Base-by-base conservation (phyloP, 2,113 vertebrate species). In the Euleptes europaea region DNA sequence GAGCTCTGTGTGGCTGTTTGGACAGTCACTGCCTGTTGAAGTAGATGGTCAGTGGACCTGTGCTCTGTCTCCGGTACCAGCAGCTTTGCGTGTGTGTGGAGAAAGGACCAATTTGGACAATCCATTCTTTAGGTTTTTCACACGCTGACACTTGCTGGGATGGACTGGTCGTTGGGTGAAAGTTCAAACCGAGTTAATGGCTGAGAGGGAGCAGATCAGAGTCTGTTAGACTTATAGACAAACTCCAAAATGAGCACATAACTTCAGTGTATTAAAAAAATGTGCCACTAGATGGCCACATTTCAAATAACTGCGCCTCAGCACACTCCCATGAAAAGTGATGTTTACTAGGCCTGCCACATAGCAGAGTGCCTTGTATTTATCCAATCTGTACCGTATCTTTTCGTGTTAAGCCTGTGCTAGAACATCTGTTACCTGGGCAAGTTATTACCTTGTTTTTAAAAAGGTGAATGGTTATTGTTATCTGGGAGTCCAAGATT, bases 231-330 rank as follows among this genome's bases (percentile, higher is more conserved):
- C 35, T 23, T 23, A 15, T 10, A 17, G n/a, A 60, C 26, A n/a
- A 42, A 60, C 3, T 78, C 38, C n/a, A 14, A 47, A 47, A 28
- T 35, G n/a, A n/a, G 60, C 60, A 4, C 3, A 21, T 33, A 38
- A 17, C 40, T n/a, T 60, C 69, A 28, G 12, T 49, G 51, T 79
- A 71, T 47, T 87, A 81, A 42, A 65, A 6, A 40, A 80, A 1
- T 78, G 88, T 38, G 19, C 91, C 93, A 93, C 93, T 92, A 94
- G 94, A 88, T 91, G 93, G 90, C 92, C 87, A 89, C 73, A 87
- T 91, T 85, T 84, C 80, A 86, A 93, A 90, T 42, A 65, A 63
- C 15, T 82, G 12, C 72, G 3, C 42, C 51, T 80, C 9, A 26
- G n/a, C 2, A 66, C 26, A 10, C 44, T 67, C 35, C 3, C 2